Evolutionary conservation across 2,113 vertebrate species (phyloP).

Genomic region (Melanostigma gelatinosum): DNA sequence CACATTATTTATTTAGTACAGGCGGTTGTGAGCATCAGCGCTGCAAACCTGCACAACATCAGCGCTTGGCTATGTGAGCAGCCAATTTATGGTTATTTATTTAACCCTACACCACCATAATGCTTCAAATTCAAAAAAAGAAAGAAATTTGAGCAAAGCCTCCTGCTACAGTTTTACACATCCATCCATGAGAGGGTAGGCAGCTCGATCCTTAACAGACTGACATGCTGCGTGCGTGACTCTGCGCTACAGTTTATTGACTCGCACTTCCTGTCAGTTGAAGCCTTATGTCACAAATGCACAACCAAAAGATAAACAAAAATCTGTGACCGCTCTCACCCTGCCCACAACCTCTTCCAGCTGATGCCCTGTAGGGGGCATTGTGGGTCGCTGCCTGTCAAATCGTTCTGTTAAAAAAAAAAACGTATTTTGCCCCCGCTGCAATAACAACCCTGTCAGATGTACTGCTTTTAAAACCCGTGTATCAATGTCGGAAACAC

Average conservation of each 20-base stretch:
- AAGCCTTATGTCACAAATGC: neutral
- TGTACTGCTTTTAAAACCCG: too few relatives aligned
- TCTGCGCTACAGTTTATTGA: neutral
- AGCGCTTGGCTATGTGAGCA: conserved; percentile 1
- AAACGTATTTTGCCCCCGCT: neutral
- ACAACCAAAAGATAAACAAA: neutral
- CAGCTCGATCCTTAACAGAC: neutral
- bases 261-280: neutral
- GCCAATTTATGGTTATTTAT: conserved; percentile 17
- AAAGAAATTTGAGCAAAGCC: neutral
- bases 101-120: conserved; percentile 15
- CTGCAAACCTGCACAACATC: conserved; percentile 18
- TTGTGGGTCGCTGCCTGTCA: neutral
- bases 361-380: neutral
- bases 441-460: too few relatives aligned
- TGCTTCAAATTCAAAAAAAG: neutral
- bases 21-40: conserved; percentile 7
- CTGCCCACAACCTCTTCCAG: neutral
- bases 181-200: neutral
- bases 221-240: too few relatives aligned
- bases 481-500: too few relatives aligned
- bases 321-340: neutral
- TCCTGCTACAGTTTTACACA: neutral
- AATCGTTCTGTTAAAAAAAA: neutral
- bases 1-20: conserved; percentile 44